These are phyloP conservation scores for Montipora cactus DNA, from an alignment of 64 coral and sea anemone genomes.

Conservation along the genomic window DNA sequence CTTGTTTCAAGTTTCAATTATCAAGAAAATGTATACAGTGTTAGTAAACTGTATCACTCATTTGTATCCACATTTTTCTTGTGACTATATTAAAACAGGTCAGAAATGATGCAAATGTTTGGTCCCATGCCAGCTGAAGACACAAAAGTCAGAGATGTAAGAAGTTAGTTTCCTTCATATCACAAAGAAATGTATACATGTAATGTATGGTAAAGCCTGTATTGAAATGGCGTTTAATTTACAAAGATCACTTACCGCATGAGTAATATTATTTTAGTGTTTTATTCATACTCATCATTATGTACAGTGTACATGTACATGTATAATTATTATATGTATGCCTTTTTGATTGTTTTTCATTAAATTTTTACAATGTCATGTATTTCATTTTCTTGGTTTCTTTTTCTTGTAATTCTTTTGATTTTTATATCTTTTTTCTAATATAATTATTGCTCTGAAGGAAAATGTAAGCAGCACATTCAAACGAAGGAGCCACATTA, in stretches of 20 bases:
- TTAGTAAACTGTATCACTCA: neutral
- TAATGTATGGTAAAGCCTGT: too few relatives aligned
- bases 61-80: neutral
- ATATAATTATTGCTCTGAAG: neutral
- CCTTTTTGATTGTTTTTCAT: too few relatives aligned
- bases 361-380: neutral
- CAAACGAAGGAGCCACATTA: constrained; percentile 68
- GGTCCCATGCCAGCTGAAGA: constrained; percentile 29
- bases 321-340: too few relatives aligned
- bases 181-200: neutral
- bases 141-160: constrained; percentile 46
- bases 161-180: neutral
- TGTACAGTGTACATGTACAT: too few relatives aligned
- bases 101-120: constrained; percentile 24
- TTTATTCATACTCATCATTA: too few relatives aligned
- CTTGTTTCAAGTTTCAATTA: too few relatives aligned
- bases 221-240: too few relatives aligned
- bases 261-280: too few relatives aligned
- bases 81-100: neutral
- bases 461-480: constrained; percentile 52
- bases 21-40: too few relatives aligned
- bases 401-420: neutral
- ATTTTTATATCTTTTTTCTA: neutral
- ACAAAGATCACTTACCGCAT: too few relatives aligned
- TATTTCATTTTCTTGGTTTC: neutral